Base-by-base conservation (phyloP, 2,113 vertebrate genomes). In the Limanda limanda region DNA sequence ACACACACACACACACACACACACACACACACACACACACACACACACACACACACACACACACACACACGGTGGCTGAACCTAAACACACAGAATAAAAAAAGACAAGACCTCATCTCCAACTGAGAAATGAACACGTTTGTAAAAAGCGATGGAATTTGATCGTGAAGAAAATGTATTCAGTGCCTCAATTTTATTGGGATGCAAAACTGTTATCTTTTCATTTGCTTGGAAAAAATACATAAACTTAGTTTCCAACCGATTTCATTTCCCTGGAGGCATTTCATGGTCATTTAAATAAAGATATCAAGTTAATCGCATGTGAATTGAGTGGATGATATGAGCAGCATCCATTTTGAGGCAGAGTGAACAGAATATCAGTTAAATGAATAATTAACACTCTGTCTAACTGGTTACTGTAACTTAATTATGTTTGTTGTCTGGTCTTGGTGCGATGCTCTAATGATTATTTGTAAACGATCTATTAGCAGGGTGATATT, bases 401-500 rank as follows among this genome's bases (percentile, higher is more conserved):
- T 48, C 5, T 17, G 17, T 51, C 47, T 15, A 4, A 17, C 15
- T 51, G 47, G 3, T 18, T 51, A 51, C 47, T 18, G 47, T 18
- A 9, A 51, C 47, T 51, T 15, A 18, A 69, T 18, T 40, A 24
- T 70, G 65, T 48, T 47, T 40, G 74, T 56, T 68, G 52, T 69
- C 62, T 75, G 62, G 58, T 70, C 62, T 55, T 51, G 47, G 31
- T 35, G 64, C n/a, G 47, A n/a, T 3, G 21, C 12, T 69, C 75
- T 35, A 65, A 78, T 73, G 67, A 74, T 71, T 25, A 66, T 51
- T 62, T 54, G 65, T 74, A 71, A 82, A 81, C 69, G 77, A 76
- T 84, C 48, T 51, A 61, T 81, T 66, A 78, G 73, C 45, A 52
- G 58, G 74, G 62, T 21, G 66, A 40, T 27, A 63, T 55, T 24